Evolutionary conservation across 1,140 invertebrate genomes (phyloP), one percentile per base, ranked within the genome.

Genomic region (Drosophila rufa): DNA sequence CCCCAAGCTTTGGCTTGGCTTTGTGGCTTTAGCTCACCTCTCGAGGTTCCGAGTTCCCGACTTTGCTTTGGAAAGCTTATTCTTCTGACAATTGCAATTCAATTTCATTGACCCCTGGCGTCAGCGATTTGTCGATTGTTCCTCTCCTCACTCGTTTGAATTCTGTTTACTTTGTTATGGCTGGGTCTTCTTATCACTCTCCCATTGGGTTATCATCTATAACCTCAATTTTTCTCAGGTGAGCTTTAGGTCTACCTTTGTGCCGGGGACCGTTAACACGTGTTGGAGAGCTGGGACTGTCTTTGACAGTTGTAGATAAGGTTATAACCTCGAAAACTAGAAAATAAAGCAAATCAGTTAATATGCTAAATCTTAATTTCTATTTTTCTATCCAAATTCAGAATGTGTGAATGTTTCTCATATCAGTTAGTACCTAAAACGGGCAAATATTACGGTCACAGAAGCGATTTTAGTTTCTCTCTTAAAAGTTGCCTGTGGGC

Each of bases 21-120:
- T 43, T 56, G 19, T 56, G 19, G 30, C 33, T 55, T 25, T 68
- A 19, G 33, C 62, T 70, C 19, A 46, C 38, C 30, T 27, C 51
- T 40, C 19, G 61, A 42, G 22, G 40, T 43, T 40, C 36, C 40
- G 19, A 55, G 19, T 55, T 15, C 19, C 19, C 42, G 33, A 19
- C 33, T 55, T 55, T 38, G 43, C 40, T 33, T 17, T 46, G 25
- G 53, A 57, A 65, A 75, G 74, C 73, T 55, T 55, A 38, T 38
- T 55, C 33, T 75, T 66, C 33, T 60, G 48, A 67, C 53, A 60
- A 77, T 77, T 77, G 74, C 75, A 59, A 36, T 77, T 77, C 65
- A 57, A 66, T 77, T 77, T 50, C 74, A 56, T 56, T 77, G 56
- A 69, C 74, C 56, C 55, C 64, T 36, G 25, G 12, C 36, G 15